Base-by-base conservation (phyloP, 2,113 vertebrate species). In the Poecile atricapillus region DNA sequence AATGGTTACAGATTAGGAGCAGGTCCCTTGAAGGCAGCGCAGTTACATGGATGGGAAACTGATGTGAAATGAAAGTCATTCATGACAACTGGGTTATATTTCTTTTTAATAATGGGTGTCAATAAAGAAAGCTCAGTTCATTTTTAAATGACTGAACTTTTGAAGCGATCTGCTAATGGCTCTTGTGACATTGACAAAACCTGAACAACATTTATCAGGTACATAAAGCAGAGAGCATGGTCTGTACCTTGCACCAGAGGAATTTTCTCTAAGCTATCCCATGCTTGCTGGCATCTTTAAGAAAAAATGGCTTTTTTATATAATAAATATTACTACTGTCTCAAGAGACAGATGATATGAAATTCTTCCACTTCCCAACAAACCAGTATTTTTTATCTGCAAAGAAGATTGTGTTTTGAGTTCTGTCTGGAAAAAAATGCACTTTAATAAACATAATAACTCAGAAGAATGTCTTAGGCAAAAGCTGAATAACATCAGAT, bases 361-460 rank as follows among this genome's bases (percentile, higher is more conserved):
- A 97, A 95, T 91, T 94, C 25, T 91, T 77, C 87, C 52, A 87
- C 75, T 93, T 93, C 90, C 30, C 49, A 93, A 92, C 53, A 90
- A 95, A 91, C 74, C 47, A 93, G 94, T 95, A 95, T 91, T 97
- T 97, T 97, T 96, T 89, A 93, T 94, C 96, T 95, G 70, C 90
- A 80, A 28, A 78, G 70, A 93, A 82, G 92, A 64, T 70, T 76
- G 90, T 27, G n/a, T 70, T 97, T 96, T 94, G 63, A 94, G 87
- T 92, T 90, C 73, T 84, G 71, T 92, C 92, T 96, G 71, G 77
- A 89, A 97, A 87, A 87, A 80, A 96, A 96, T 92, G 94, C 88
- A 90, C 89, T 98, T 97, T 94, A 97, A 97, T 95, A 97, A 98
- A 69, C 92, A 96, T 30, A 94, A 35, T 94, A 97, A 97, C 95